Conservation (phyloP, 1,140 invertebrate genomes). For the Drosophila subobscura region DNA sequence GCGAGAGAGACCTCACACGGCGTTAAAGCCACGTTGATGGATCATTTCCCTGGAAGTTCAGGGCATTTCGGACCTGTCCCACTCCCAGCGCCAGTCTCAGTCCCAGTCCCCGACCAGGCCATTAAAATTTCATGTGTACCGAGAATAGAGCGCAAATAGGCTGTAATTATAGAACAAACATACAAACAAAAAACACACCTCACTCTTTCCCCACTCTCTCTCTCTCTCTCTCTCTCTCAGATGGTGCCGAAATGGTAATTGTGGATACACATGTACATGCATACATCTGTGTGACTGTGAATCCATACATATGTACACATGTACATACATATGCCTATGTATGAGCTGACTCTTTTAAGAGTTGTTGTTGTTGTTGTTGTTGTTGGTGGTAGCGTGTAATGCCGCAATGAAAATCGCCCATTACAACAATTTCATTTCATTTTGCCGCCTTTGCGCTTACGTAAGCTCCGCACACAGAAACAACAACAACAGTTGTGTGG, state of each 20-base stretch:
- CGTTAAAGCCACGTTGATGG: not conserved
- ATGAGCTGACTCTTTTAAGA: too few relatives aligned
- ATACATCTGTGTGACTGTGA: too few relatives aligned
- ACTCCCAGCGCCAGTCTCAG: not conserved
- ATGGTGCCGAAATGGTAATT: too few relatives aligned
- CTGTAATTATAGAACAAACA: constrained; percentile 69
- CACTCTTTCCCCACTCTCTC: too few relatives aligned
- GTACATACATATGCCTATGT: too few relatives aligned
- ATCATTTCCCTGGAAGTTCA: constrained; percentile 5
- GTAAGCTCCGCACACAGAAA: constrained; percentile 54
- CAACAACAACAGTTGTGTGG: constrained; percentile 20
- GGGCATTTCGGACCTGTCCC: not conserved
- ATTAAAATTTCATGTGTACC: constrained; percentile 66
- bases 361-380: constrained; percentile 19
- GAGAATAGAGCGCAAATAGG: constrained; percentile 67
- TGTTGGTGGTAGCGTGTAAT: constrained; percentile 58
- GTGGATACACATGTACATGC: too few relatives aligned
- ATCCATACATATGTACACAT: too few relatives aligned
- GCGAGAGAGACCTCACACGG: too few relatives aligned
- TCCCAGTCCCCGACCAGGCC: constrained; percentile 22
- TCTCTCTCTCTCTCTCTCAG: too few relatives aligned
- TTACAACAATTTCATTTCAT: constrained; percentile 81
- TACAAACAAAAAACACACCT: constrained; percentile 34
- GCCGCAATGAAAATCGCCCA: constrained; percentile 77
- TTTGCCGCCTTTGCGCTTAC: constrained; percentile 73